Evolutionary conservation across 2,888 invertebrate species (phyloP).

Genomic region (Drosophila multiciliata): DNA sequence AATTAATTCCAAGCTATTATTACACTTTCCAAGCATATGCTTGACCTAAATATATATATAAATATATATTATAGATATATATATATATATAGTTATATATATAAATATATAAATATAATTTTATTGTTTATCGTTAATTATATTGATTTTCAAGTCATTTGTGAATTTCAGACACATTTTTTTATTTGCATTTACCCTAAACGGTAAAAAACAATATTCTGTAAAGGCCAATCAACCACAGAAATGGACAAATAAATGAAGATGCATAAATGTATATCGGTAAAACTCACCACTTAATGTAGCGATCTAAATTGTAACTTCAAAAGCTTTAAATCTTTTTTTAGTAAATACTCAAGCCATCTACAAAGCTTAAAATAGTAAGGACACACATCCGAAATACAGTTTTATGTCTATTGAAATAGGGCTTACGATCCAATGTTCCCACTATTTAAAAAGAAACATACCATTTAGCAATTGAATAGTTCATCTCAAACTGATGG

Average conservation of each 20-base stretch:
- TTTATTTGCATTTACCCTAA: background rate
- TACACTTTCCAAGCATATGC: background rate
- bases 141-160: background rate
- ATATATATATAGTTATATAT: background rate
- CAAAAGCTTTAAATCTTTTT: background rate
- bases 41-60: background rate
- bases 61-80: background rate
- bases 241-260: background rate
- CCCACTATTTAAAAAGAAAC: too few species aligned
- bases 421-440: background rate
- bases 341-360: background rate
- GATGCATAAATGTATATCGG: background rate
- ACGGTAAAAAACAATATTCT: background rate
- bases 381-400: background rate
- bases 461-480: too few species aligned
- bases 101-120: too few species aligned
- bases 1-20: background rate
- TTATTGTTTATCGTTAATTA: background rate
- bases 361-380: background rate
- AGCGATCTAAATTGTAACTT: background rate
- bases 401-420: background rate
- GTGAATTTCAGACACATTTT: background rate
- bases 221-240: background rate
- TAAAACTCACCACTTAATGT: background rate
- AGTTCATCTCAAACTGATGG: background rate